Evolutionary conservation across 2,888 invertebrate species (phyloP).

Genomic region (Allacma fusca): DNA sequence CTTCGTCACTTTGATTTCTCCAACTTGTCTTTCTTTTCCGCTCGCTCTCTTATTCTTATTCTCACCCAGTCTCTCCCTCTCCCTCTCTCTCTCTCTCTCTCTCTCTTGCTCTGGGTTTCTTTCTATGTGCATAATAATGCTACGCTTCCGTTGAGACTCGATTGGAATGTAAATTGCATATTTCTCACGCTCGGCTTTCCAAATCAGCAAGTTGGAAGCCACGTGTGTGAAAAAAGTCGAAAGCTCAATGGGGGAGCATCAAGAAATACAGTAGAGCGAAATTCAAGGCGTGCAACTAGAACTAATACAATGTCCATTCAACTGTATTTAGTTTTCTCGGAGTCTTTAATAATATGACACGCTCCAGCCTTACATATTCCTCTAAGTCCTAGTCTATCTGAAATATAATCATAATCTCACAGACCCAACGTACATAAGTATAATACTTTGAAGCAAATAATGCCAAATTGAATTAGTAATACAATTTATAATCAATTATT

Average conservation of each 20-base stretch:
- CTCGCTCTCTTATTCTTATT: neutral
- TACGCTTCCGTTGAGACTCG: neutral
- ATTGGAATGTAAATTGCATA: constrained; percentile 18
- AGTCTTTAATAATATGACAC: no score
- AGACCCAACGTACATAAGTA: no score
- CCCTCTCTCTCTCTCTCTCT: neutral
- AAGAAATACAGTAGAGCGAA: neutral
- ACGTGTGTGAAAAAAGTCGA: neutral
- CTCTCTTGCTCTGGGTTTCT: neutral
- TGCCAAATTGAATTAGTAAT: no score
- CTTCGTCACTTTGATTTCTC: constrained; percentile 6
- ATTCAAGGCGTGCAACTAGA: constrained; percentile 18
- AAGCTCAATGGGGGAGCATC: neutral
- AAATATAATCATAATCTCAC: no score
- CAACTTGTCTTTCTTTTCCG: constrained; percentile 11
- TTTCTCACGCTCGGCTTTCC: constrained; percentile 22
- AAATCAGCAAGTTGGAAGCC: constrained; percentile 23
- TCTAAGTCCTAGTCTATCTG: no score
- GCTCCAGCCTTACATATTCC: no score
- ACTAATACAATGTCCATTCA: constrained; percentile 24
- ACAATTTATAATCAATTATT: no score
- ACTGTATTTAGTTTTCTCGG: neutral
- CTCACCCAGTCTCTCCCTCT: neutral
- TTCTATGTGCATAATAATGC: constrained; percentile 2
- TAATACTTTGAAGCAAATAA: no score